Percentiles rank a stretch among this genome's conserved stretches.
phyloP scores from a whole-genome alignment of 2,113 vertebrate genomes.

The Cavia aperea region DNA sequence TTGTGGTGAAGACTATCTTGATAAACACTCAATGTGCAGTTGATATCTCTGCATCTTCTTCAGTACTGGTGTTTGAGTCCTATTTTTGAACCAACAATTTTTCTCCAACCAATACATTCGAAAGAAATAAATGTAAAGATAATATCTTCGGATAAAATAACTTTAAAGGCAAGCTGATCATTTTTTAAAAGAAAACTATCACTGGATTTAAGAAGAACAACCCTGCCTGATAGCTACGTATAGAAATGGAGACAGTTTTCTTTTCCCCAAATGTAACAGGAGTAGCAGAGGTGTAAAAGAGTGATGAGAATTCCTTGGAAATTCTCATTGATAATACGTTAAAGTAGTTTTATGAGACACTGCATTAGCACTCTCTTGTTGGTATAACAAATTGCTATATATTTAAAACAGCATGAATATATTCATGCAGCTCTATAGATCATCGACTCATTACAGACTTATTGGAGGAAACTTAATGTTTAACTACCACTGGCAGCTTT shows the following conservation, averaged over 20 bases:
- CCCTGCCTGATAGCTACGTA: not conserved
- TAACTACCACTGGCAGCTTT: not conserved
- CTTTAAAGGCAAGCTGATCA: not conserved
- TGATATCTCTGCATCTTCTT: not conserved
- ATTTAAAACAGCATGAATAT: not conserved
- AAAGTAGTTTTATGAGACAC: not conserved
- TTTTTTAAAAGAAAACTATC: not conserved
- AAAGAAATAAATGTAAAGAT: not conserved
- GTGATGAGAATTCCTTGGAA: not conserved
- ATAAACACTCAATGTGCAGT: not conserved
- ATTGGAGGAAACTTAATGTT: not conserved
- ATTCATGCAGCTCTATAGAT: not conserved
- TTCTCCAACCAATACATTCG: not conserved
- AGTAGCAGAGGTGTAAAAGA: not conserved
- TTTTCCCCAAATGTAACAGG: not conserved
- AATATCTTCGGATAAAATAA: not conserved
- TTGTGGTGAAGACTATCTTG: not conserved
- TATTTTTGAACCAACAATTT: not conserved
- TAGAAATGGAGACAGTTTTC: not conserved
- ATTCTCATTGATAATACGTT: not conserved
- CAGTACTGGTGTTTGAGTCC: not conserved
- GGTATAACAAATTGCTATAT: not conserved
- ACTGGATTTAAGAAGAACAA: not conserved
- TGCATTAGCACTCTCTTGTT: not conserved
- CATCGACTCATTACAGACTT: not conserved